Conservation (phyloP, 1,140 invertebrate species). For the Drosophila melanogaster region DNA sequence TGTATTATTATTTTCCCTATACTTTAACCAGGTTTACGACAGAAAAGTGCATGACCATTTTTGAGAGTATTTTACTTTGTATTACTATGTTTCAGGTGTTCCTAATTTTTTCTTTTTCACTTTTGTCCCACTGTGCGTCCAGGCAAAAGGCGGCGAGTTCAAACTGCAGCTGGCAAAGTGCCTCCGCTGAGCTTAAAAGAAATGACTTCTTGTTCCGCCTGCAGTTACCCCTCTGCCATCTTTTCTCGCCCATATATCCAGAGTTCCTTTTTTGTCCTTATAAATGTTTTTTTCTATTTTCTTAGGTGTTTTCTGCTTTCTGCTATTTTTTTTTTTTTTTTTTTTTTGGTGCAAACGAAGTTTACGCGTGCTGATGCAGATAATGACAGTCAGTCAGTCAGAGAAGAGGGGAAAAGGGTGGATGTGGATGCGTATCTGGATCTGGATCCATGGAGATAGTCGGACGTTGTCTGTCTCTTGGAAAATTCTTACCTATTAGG, state of each 20-base stretch:
- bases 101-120: background rate
- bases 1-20: too few relatives aligned
- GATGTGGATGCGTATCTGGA: background rate
- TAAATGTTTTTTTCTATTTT: slow-evolving; percentile 13
- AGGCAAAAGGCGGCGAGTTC: slow-evolving; percentile 10
- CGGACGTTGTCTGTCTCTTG: slow-evolving; percentile 45
- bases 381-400: slow-evolving; percentile 72
- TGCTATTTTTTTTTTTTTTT: slow-evolving; percentile 2
- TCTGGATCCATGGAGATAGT: slow-evolving; percentile 23
- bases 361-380: slow-evolving; percentile 79
- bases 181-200: slow-evolving; percentile 72
- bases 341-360: slow-evolving; percentile 70
- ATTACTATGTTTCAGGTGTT: too few relatives aligned
- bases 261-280: slow-evolving; percentile 16
- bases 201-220: slow-evolving; percentile 77
- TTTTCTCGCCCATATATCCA: slow-evolving; percentile 4
- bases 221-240: slow-evolving; percentile 37
- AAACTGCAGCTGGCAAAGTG: slow-evolving; percentile 54
- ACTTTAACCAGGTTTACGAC: too few relatives aligned
- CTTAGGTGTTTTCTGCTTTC: slow-evolving; percentile 1
- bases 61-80: too few relatives aligned
- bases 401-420: slow-evolving; percentile 12
- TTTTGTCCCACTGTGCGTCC: slow-evolving; percentile 14
- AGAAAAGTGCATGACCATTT: too few relatives aligned
- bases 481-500: slow-evolving; percentile 62